A percentile compares a stretch with the other conserved stretches of the same genome.
These are phyloP conservation scores for Fregata magnificens DNA, from an alignment of 2,113 vertebrate genomes.

Conservation along the genomic window DNA sequence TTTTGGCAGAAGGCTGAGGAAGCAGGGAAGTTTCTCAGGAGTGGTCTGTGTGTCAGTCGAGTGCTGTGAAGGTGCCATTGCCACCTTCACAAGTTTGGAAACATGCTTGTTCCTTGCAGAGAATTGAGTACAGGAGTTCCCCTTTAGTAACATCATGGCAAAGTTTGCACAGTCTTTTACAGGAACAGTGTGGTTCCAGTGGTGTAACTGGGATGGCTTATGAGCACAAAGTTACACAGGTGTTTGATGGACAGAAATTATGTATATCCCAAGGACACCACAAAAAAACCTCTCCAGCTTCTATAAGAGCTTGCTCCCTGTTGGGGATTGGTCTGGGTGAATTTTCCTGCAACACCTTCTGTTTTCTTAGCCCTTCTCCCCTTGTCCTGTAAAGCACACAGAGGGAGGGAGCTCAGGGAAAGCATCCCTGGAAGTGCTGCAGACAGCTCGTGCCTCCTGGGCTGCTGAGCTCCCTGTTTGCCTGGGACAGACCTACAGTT, in stretches of 20 bases:
- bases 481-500: neutral
- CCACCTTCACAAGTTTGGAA: neutral
- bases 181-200: neutral
- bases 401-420: neutral
- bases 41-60: neutral
- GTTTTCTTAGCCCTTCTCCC: neutral
- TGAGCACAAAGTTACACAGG: neutral
- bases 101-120: neutral
- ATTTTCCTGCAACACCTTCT: neutral
- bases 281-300: neutral
- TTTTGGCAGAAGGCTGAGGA: neutral
- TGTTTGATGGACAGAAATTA: neutral
- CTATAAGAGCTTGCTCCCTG: neutral
- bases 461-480: neutral
- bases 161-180: neutral
- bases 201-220: neutral
- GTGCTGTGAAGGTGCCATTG: neutral
- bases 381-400: neutral
- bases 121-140: neutral
- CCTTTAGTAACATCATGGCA: neutral
- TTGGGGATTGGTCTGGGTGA: neutral
- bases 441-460: neutral
- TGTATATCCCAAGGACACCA: too few relatives aligned
- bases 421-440: accelerated
- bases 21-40: neutral